Evolutionary conservation across 2,888 invertebrate species (phyloP), one percentile per base, ranked within the genome.

Genomic region (Hermodice carunculata): DNA sequence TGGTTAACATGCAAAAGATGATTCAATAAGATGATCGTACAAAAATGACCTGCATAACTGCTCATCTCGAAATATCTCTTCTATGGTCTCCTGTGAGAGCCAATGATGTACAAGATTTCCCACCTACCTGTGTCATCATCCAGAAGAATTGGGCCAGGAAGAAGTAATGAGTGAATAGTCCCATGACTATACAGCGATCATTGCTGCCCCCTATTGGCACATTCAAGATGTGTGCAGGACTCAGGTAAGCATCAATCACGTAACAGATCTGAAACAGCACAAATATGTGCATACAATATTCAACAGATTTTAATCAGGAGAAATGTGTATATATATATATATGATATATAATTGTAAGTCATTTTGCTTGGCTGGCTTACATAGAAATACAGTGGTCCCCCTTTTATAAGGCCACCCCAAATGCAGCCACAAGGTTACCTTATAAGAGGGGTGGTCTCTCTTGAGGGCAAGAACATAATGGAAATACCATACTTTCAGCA

Each of bases 121-220:
- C 34, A 42, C 44, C 46, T 66, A 83, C 84, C 80, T 82, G 82
- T 52, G 77, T 74, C 69, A 82, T 71, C 66, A 85, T 81, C 85
- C 84, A 84, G 14, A 79, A 78, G 70, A 84, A 85, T 76, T 85
- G 85, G 4, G 80, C 73, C 43, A 84, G 68, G 70, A 83, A 81
- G 74, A 84, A 84, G 73, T 83, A 85, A 66, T 83, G 82, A 5
- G 80, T 51, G 54, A 83, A 80, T 8, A 84, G 61, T 6, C 81
- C 77, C 82, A 85, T 82, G 24, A 81, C 79, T 52, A 82, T 83
- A 70, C 85, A 85, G 29, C 81, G 68, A 69, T 80, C 78, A 69
- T 84, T 84, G 67, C 77, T 75, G 29, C 75, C 70, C 14, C 67
- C 70, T 3, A 70, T 40, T 2, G 61, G 69, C 2, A 78, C 75